Conservation (phyloP, 2,797 vertebrate genomes). For the Pangasius sanitwongsei region DNA sequence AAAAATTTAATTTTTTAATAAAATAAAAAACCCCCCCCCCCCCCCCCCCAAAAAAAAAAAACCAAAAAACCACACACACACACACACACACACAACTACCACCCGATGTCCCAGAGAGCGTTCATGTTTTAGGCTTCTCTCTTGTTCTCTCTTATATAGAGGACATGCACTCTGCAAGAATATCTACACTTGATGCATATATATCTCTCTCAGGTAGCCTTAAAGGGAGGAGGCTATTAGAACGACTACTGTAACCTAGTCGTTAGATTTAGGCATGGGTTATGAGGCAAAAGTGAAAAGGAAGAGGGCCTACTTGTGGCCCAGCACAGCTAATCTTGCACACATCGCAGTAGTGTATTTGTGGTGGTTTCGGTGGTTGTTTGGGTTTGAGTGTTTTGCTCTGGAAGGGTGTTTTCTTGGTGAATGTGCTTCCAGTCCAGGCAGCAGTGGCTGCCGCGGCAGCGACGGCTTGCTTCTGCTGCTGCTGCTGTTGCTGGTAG, state of each 20-base stretch:
- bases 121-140: no score
- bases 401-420: conserved; percentile 94
- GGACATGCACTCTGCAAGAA: background rate
- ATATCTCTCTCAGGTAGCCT: no score
- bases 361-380: conserved; percentile 93
- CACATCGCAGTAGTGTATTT: conserved; percentile 98
- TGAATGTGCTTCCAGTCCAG: conserved; percentile 93
- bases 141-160: no score
- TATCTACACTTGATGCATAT: background rate
- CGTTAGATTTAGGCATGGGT: background rate
- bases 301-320: conserved; percentile 83
- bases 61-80: no score
- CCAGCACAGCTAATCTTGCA: conserved; percentile 99
- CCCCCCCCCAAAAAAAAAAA: no score
- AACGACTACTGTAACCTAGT: background rate
- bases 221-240: background rate
- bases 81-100: no score
- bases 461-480: conserved; percentile 87
- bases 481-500: conserved; percentile 89
- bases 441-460: conserved; percentile 91
- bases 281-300: background rate
- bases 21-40: no score
- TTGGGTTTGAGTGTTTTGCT: conserved; percentile 95
- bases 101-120: no score
- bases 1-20: no score